phyloP scores from a whole-genome alignment of 2,113 vertebrate species.

The Melierax canorus region DNA sequence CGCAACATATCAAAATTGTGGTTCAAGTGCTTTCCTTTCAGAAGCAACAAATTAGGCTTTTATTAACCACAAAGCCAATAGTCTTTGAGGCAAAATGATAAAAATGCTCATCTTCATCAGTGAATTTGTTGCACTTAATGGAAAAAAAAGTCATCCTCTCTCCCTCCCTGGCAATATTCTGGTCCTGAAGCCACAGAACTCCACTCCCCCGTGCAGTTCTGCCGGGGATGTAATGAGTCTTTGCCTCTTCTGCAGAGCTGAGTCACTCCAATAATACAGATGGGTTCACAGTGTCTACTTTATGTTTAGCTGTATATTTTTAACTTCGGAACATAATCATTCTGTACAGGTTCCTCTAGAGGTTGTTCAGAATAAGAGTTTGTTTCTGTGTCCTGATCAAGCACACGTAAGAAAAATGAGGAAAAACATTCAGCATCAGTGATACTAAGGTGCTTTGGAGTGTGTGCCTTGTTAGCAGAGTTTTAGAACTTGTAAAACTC shows the following conservation, averaged over 20 bases:
- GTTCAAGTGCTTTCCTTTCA: background rate
- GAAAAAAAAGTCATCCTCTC: background rate
- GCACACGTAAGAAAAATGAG: background rate
- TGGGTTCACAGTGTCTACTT: background rate
- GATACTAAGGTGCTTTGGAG: background rate
- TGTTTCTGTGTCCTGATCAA: background rate
- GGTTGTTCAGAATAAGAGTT: background rate
- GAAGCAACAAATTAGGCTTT: background rate
- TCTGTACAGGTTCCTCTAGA: background rate
- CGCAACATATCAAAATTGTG: background rate
- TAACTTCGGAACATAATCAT: background rate
- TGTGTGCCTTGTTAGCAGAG: background rate
- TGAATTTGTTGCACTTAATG: background rate
- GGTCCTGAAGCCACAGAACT: background rate
- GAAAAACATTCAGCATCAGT: background rate
- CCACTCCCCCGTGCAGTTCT: rapidly evolving
- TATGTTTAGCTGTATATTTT: background rate
- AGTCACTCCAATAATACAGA: background rate
- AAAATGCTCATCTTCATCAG: background rate
- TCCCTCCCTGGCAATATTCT: background rate
- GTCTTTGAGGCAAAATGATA: background rate
- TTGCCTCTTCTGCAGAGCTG: background rate
- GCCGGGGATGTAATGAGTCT: background rate
- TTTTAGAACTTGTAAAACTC: background rate
- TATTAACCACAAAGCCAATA: background rate